Conservation (phyloP, 53 echinoderm and acorn worm genomes). For the Henricia sp. region DNA sequence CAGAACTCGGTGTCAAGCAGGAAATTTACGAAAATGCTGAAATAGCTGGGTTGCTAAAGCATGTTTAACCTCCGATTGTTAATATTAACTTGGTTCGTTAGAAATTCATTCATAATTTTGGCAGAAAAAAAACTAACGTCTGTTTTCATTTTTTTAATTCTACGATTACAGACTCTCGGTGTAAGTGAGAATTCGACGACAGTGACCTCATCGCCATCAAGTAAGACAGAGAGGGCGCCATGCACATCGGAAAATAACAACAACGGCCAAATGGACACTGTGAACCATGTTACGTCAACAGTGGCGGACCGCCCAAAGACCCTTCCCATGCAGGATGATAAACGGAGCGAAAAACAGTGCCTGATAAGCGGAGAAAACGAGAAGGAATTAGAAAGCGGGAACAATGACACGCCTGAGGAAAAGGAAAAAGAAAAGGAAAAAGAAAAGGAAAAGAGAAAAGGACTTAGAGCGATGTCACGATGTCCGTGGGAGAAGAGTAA, state of each 20-base stretch:
- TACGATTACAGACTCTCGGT: conserved; percentile 26
- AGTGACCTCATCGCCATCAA: background rate
- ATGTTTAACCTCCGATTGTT: too few relatives aligned
- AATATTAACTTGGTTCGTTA: too few relatives aligned
- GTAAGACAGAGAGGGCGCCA: conserved; percentile 6
- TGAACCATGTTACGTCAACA: background rate
- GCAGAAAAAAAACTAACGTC: too few relatives aligned
- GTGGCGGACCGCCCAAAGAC: conserved; percentile 21
- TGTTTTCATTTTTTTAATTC: too few relatives aligned
- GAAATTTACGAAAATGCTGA: too few relatives aligned
- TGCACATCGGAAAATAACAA: conserved; percentile 51
- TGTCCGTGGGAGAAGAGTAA: conserved; percentile 45
- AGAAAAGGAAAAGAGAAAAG: background rate
- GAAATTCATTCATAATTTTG: too few relatives aligned
- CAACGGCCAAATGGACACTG: conserved; percentile 9
- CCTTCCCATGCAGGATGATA: conserved; percentile 15
- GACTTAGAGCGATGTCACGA: background rate
- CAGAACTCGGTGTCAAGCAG: too few relatives aligned
- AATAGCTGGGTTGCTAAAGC: too few relatives aligned
- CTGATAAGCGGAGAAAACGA: conserved; percentile 14
- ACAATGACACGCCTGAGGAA: too few relatives aligned
- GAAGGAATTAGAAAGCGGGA: background rate
- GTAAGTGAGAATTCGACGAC: conserved; percentile 7
- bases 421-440: background rate
- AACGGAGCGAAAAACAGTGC: background rate